Base-by-base conservation (phyloP, 2,888 invertebrate genomes). In the Hyposoter dolosus region DNA sequence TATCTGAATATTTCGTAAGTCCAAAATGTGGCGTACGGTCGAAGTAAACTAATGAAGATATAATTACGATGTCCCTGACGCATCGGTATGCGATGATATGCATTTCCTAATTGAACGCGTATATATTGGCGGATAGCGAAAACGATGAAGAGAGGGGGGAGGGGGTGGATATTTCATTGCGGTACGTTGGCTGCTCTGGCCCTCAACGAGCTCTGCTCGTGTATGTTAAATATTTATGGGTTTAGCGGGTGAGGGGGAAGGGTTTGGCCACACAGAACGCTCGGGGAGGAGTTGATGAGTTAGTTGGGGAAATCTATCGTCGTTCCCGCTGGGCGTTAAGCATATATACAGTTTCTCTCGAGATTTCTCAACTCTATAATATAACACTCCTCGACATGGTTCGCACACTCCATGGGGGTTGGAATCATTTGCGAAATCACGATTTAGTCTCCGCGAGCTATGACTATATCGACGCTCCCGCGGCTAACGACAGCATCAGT, bases 361-460 rank as follows among this genome's bases (percentile, higher is more conserved):
- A 40, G 69, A 68, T 79, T 75, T 80, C 76, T 69, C 80, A 81
- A 60, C 83, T 77, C 77, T 74, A 81, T 78, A 74, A 83, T 83
- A 80, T 83, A 81, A 86, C 83, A 86, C 83, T 80, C 80, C 72
- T 68, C 80, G 77, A 86, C 66, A 81, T 83, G 68, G 77, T 47
- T 80, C 80, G 72, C 72, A 53, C 81, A 74, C 83, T 77, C 80
- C 69, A 19, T 35, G 60, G 72, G 82, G 83, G 77, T 74, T 81
- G 72, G 68, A 77, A 76, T 80, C 71, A 72, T 77, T 45, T 79
- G 74, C 63, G 69, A 78, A 75, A 63, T 85, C 82, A 69, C 45
- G 45, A 63, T 71, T 71, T 63, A 60, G 17, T 66, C 15, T 19
- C 9, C 6, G 15, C 40, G 7, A 17, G 40, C 23, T 40, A 53